A percentile compares a stretch with the other conserved stretches of the same genome.
Evolutionary conservation across 2,113 vertebrate genomes (phyloP).

Genomic region (Chamaetylas fuelleborni): DNA sequence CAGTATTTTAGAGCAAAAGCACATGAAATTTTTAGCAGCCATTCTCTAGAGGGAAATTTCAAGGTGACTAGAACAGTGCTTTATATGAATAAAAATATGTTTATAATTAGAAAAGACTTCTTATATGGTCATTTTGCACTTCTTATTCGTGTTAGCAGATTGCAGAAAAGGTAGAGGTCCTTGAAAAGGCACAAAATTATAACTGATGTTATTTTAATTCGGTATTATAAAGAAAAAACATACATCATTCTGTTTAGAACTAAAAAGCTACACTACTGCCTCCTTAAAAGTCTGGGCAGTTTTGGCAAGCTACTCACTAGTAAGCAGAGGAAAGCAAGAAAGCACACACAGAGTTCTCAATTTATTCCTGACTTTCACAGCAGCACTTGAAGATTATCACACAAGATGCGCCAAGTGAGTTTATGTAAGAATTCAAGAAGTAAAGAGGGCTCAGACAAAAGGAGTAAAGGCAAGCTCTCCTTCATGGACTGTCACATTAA

Average conservation of each 20-base stretch:
- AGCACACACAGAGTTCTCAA: not conserved
- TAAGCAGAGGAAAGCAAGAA: not conserved
- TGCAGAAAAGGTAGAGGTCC: not conserved
- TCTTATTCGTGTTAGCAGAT: not conserved
- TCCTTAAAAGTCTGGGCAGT: not conserved
- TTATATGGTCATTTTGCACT: conserved; percentile 6
- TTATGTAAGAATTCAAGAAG: conserved; percentile 6
- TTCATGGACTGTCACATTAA: not conserved
- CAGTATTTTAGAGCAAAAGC: conserved; percentile 52
- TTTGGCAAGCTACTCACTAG: conserved; percentile 17
- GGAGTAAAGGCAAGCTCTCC: not conserved
- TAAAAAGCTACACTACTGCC: not conserved
- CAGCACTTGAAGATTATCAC: conserved; percentile 2
- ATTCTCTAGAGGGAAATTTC: conserved; percentile 64
- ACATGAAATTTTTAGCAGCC: conserved; percentile 67
- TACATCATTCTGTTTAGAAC: not conserved
- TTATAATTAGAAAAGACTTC: conserved; percentile 33
- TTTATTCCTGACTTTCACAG: conserved; percentile 14
- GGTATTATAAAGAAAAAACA: not conserved
- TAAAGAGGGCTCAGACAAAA: not conserved
- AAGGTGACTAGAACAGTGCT: conserved; percentile 41
- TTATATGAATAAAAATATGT: conserved; percentile 35
- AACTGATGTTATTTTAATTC: not conserved
- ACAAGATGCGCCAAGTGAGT: not conserved
- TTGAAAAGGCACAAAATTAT: not conserved